Evolutionary conservation across 1,140 invertebrate species (phyloP), one percentile per base, ranked within the genome.

Genomic region (Mercenaria mercenaria): DNA sequence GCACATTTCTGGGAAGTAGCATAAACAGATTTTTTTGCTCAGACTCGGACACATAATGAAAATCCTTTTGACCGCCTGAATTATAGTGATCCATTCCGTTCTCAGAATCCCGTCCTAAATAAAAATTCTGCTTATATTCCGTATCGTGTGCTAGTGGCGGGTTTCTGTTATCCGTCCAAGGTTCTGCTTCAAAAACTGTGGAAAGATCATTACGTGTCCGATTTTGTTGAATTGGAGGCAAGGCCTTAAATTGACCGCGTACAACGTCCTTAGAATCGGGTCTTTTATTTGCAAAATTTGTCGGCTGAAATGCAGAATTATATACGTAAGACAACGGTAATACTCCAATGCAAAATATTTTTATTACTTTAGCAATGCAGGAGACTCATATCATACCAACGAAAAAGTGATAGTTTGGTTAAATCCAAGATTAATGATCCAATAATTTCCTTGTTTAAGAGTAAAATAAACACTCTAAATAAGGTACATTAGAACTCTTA

Each of bases 161-260:
- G 6, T 47, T 34, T n/a, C 41, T 85, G n/a, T 69, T 80, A 52
- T 59, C 82, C 32, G 86, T 91, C 90, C 90, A 91, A 32, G 59
- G 43, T 64, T 91, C 90, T 2, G 86, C 56, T 43, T 91, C 90
- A 41, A 91, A 91, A 29, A 91, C 90, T 32, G 90, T 91, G n/a
- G 90, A 91, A 80, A 88, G 82, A 39, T 89, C 85, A 83, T 91
- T 91, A 80, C 81, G 77, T 29, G 69, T 88, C n/a, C 90, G 52
- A 56, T 91, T 84, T 69, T 50, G 69, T 69, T 88, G 80, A 1
- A 91, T 88, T 1, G 90, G 90, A 3, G 90, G 85, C 29, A 91
- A 41, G 32, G 83, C 52, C 39, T 47, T 87, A 61, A 81, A 91
- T 20, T 86, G 89, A 8, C 29, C 79, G 0, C 86, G 61, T 20